phyloP scores from a whole-genome alignment of 2,888 invertebrate species.

The Argyra leucocephala region DNA sequence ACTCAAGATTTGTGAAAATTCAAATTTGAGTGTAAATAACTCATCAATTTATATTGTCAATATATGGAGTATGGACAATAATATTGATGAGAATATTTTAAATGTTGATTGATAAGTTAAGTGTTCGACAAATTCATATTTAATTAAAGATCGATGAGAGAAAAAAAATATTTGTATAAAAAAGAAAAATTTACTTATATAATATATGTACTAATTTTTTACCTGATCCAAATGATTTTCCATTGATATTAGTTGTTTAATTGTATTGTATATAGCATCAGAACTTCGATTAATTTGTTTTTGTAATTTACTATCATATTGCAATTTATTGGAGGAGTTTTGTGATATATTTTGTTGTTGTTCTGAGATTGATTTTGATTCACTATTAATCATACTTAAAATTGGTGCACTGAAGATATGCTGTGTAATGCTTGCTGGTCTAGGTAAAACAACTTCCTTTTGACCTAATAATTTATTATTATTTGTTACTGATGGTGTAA shows the following conservation, averaged over 20 bases:
- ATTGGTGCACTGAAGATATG: conserved; percentile 36
- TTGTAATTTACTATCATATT: conserved; percentile 3
- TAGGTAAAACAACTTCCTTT: conserved; percentile 55
- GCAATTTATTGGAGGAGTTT: conserved; percentile 5
- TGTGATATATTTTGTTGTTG: not conserved
- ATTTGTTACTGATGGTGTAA: conserved; percentile 35
- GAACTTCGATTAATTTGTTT: conserved; percentile 14
- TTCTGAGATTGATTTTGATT: not conserved
- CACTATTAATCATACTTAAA: not conserved
- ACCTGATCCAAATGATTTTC: conserved; percentile 40
- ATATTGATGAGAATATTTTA: too few species aligned
- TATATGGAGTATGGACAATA: too few species aligned
- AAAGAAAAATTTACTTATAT: too few species aligned
- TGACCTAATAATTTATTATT: conserved; percentile 43
- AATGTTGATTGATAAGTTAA: too few species aligned
- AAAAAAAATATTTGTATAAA: too few species aligned
- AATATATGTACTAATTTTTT: not conserved
- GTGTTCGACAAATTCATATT: too few species aligned
- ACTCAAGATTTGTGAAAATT: too few species aligned
- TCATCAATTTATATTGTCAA: too few species aligned
- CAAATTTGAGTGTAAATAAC: too few species aligned
- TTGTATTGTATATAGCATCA: conserved; percentile 45
- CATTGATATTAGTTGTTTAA: conserved; percentile 49
- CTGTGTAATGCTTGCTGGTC: conserved; percentile 50
- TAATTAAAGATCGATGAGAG: too few species aligned